A percentile compares a stretch with the other conserved stretches of the same genome.
Evolutionary conservation across 2,888 invertebrate genomes (phyloP).

Genomic region (Hydroisotoma schaefferi): DNA sequence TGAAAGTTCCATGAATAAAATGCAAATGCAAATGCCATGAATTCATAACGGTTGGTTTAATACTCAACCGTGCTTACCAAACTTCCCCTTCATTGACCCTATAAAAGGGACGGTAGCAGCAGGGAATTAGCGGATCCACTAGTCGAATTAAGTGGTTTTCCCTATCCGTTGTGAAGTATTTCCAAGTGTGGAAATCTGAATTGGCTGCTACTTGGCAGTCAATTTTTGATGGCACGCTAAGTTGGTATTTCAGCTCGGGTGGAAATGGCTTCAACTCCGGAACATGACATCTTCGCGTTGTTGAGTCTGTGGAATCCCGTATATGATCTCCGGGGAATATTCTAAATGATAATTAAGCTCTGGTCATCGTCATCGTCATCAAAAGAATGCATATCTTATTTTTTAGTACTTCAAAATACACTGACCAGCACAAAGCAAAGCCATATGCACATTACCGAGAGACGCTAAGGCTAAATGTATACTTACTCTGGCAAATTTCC

Average conservation of each 20-base stretch:
- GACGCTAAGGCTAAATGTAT: background rate
- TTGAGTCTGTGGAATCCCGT: background rate
- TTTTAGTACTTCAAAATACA: too few relatives aligned
- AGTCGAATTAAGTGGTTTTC: background rate
- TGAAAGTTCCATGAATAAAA: background rate
- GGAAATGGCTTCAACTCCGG: conserved; percentile 28
- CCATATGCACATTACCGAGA: too few relatives aligned
- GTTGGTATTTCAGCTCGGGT: conserved; percentile 13
- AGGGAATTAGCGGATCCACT: background rate
- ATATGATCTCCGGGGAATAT: conserved; percentile 6
- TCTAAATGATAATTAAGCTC: too few relatives aligned
- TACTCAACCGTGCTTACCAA: conserved; percentile 9
- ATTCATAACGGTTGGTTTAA: background rate
- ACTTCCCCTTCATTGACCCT: conserved; percentile 19
- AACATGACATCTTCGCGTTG: conserved; percentile 8
- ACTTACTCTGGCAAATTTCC: conserved; percentile 12
- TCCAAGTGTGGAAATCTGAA: conserved; percentile 3
- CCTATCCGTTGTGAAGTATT: conserved; percentile 18
- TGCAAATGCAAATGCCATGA: background rate
- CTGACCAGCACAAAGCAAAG: too few relatives aligned
- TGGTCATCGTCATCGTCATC: too few relatives aligned
- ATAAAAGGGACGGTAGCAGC: conserved; percentile 28
- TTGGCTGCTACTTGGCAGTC: conserved; percentile 11
- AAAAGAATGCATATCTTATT: too few relatives aligned
- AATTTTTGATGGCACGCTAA: background rate